Base-by-base conservation (phyloP, 2,113 vertebrate species). In the Salvator merianae region DNA sequence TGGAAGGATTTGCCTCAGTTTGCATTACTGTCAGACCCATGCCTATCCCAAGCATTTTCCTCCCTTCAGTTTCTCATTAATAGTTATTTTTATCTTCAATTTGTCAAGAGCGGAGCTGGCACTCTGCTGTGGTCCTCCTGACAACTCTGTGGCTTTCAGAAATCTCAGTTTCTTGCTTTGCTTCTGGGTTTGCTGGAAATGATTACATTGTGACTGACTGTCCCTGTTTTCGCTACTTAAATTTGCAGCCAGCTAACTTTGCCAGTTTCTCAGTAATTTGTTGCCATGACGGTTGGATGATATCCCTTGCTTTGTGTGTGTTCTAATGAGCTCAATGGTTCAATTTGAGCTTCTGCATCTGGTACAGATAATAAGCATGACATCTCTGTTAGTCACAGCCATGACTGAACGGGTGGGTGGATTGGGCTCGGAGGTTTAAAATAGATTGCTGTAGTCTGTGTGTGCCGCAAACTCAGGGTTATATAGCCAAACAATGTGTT, bases 311-410 rank as follows among this genome's bases (percentile, higher is more conserved):
- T 89, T 93, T 89, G 43, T 82, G 88, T 94, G 53, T 63, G 86
- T 89, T 87, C 90, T 95, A 94, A 95, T 92, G 91, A 95, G 90
- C 71, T 69, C 81, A 66, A 2, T 80, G 81, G 38, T 90, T 94
- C 86, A 78, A 91, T 91, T 70, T 85, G 81, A 93, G 79, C 63
- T 86, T 87, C 88, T 89, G 81, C 86, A 87, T 91, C 93, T 95
- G 91, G 74, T 90, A 87, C 89, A 82, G 86, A 90, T 94, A 96
- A 96, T 92, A 90, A 94, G 86, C 65, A 66, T 78, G 82, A 88
- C 87, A 87, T 87, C 82, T 93, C 85, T 92, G 81, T 92, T 93
- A 93, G 92, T 95, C 92, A 93, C 93, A 95, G 88, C 90, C 72
- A 0, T 87, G 81, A 86, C 89, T 90, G 70, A 53, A 77, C 66